phyloP scores from a whole-genome alignment of 1,140 invertebrate species.

The Episyrphus balteatus region DNA sequence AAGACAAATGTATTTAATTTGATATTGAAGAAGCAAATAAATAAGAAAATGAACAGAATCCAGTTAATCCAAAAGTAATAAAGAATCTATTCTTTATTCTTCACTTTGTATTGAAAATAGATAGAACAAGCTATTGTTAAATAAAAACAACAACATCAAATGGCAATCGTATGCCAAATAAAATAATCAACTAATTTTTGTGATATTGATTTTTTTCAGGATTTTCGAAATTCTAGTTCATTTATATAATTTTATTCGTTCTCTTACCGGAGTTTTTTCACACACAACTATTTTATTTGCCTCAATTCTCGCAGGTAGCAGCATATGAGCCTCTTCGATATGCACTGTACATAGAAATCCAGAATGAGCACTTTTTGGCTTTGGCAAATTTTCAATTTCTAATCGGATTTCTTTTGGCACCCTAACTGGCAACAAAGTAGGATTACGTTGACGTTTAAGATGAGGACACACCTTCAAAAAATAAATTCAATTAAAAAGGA shows the following conservation, averaged over 20 bases:
- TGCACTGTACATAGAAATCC: constrained; percentile 85
- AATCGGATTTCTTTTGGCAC: constrained; percentile 78
- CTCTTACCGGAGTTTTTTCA: constrained; percentile 66
- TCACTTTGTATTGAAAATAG: too few species aligned
- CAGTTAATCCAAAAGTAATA: background rate
- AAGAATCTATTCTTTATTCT: too few species aligned
- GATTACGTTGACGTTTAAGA: constrained; percentile 51
- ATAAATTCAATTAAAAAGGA: constrained; percentile 24
- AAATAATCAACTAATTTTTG: too few species aligned
- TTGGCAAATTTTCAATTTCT: constrained; percentile 81
- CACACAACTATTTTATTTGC: constrained; percentile 74
- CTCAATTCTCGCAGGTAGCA: constrained; percentile 74
- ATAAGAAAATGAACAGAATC: background rate
- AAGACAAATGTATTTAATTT: constrained; percentile 1
- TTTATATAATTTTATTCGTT: too few species aligned
- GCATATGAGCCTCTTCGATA: constrained; percentile 81
- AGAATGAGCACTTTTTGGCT: constrained; percentile 71
- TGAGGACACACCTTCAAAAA: constrained; percentile 55
- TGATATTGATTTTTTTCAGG: too few species aligned
- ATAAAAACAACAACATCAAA: too few species aligned
- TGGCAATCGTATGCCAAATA: too few species aligned
- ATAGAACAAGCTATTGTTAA: too few species aligned
- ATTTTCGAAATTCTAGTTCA: too few species aligned
- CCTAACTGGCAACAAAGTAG: constrained; percentile 74
- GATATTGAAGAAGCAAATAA: constrained; percentile 1